phyloP scores from a whole-genome alignment of 2,797 vertebrate species.

The Muscicapa striata region DNA sequence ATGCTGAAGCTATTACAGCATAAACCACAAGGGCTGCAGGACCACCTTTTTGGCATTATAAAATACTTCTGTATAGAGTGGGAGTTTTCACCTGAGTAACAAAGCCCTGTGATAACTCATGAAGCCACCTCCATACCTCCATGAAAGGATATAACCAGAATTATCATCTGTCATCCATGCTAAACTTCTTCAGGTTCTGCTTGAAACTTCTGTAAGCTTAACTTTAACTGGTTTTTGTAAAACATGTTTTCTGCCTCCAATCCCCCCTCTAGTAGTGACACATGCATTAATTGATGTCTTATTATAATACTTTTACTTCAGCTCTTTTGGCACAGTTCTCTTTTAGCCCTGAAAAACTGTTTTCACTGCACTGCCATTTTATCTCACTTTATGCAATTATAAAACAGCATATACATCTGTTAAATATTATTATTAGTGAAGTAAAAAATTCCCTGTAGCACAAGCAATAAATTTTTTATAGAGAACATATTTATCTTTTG shows the following conservation, averaged over 20 bases:
- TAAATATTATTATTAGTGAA: constrained; percentile 17
- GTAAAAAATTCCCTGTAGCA: background rate
- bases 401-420: background rate
- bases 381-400: background rate
- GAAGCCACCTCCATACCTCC: background rate
- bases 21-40: background rate
- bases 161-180: background rate
- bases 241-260: background rate
- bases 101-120: background rate
- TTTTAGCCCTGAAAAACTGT: background rate
- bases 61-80: background rate
- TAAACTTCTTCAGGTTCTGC: background rate
- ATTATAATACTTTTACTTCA: background rate
- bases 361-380: background rate
- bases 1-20: background rate
- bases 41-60: background rate
- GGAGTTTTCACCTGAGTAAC: background rate
- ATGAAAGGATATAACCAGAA: background rate
- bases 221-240: background rate
- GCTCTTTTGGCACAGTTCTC: background rate
- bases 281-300: background rate
- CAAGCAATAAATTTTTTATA: background rate
- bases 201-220: background rate
- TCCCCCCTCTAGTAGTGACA: background rate
- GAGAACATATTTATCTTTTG: constrained; percentile 6